Conservation (phyloP, 1,140 invertebrate genomes). For the Leptinotarsa defecta region DNA sequence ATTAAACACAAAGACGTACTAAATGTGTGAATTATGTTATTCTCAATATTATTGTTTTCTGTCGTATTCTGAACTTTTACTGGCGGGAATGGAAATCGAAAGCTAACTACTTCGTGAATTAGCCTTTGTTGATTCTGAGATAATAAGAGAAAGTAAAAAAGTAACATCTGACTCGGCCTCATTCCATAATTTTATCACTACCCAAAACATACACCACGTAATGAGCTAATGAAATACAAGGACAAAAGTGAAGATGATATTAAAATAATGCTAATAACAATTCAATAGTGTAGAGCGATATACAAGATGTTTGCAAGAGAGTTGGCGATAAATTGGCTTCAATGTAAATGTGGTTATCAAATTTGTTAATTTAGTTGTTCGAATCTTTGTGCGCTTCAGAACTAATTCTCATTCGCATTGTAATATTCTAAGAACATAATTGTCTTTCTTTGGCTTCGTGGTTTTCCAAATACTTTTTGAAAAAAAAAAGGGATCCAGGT, state of each 20-base stretch:
- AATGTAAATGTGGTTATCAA: too few relatives aligned
- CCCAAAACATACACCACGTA: not conserved
- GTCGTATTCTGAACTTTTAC: not conserved
- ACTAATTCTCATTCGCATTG: too few relatives aligned
- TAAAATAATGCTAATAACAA: too few relatives aligned
- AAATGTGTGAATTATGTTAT: conserved; percentile 2
- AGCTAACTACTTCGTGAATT: not conserved
- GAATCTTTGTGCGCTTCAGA: too few relatives aligned
- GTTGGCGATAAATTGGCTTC: too few relatives aligned
- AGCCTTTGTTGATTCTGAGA: conserved; percentile 6
- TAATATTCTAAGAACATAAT: too few relatives aligned
- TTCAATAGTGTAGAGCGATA: too few relatives aligned
- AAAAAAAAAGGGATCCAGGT: too few relatives aligned
- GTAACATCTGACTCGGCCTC: not conserved
- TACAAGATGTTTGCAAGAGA: too few relatives aligned
- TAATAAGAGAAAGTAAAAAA: conserved; percentile 9
- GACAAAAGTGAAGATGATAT: not conserved
- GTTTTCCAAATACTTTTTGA: too few relatives aligned
- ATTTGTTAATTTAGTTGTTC: too few relatives aligned
- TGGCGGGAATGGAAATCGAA: not conserved
- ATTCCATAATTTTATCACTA: not conserved
- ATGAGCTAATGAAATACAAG: not conserved
- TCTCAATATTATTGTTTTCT: not conserved
- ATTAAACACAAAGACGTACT: not conserved
- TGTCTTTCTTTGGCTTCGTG: too few relatives aligned